Percentiles rank a stretch among this genome's conserved stretches.
Evolutionary conservation across 2,888 invertebrate genomes (phyloP).

Genomic region (Chymomyza amoena): DNA sequence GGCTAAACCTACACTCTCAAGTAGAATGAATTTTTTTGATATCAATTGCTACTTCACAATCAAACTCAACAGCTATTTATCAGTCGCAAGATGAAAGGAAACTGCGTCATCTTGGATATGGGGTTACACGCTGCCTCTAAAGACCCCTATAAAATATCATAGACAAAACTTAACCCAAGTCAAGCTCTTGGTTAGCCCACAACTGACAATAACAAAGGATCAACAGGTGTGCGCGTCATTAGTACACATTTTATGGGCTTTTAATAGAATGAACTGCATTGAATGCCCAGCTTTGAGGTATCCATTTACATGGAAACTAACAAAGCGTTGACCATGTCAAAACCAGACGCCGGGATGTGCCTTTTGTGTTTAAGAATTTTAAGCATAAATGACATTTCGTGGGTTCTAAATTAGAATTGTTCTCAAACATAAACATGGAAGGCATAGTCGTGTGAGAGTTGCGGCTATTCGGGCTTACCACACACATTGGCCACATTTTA

Average conservation of each 20-base stretch:
- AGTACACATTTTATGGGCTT: slow-evolving; percentile 60
- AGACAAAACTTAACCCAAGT: slow-evolving; percentile 19
- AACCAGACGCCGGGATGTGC: slow-evolving; percentile 42
- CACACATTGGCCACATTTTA: slow-evolving; percentile 68
- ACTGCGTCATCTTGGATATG: slow-evolving; percentile 1
- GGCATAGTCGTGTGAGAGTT: neutral
- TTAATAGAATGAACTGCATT: slow-evolving; percentile 61
- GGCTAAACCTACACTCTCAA: neutral
- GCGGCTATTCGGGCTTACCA: slow-evolving; percentile 41
- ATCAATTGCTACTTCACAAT: neutral
- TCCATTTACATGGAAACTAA: slow-evolving; percentile 21
- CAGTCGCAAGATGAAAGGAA: slow-evolving; percentile 11
- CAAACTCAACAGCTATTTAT: slow-evolving; percentile 5
- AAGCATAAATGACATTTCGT: slow-evolving; percentile 38
- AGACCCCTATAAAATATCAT: slow-evolving; percentile 29
- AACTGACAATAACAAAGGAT: slow-evolving; percentile 59
- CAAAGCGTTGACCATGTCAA: slow-evolving; percentile 56
- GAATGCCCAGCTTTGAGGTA: slow-evolving; percentile 8
- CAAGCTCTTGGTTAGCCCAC: neutral
- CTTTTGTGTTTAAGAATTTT: neutral
- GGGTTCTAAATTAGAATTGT: slow-evolving; percentile 61
- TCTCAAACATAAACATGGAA: slow-evolving; percentile 13
- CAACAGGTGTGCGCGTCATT: slow-evolving; percentile 71
- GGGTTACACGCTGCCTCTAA: neutral
- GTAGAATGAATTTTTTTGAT: neutral